phyloP scores from a whole-genome alignment of 2,888 invertebrate species.

The Octonoba sinensis region DNA sequence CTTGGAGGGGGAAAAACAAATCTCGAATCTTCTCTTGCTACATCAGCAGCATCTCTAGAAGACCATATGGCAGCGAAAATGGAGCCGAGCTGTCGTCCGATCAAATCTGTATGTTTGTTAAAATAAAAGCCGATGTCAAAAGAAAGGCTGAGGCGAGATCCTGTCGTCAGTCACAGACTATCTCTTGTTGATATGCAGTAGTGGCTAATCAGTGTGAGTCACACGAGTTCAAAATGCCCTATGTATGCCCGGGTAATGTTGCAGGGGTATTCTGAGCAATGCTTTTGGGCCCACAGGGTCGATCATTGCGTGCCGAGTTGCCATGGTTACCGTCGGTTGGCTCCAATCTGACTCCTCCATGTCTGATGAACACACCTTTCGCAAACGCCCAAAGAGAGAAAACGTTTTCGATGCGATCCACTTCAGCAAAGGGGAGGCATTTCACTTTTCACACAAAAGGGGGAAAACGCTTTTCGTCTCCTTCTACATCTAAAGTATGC shows the following conservation, averaged over 20 bases:
- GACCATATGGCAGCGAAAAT: conserved; percentile 38
- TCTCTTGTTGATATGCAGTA: conserved; percentile 25
- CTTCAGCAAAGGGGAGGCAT: background rate
- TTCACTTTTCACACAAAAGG: background rate
- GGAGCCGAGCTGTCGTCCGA: too few species aligned
- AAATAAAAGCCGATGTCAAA: too few species aligned
- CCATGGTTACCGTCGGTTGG: conserved; percentile 52
- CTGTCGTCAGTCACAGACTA: too few species aligned
- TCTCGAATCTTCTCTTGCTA: conserved; percentile 12
- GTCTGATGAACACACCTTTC: conserved; percentile 61
- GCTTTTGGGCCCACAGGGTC: conserved; percentile 49
- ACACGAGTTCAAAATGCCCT: conserved; percentile 18
- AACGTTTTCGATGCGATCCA: conserved; percentile 12
- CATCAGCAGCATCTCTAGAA: conserved; percentile 8
- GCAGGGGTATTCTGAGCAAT: conserved; percentile 30
- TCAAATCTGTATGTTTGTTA: too few species aligned
- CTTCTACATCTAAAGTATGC: too few species aligned
- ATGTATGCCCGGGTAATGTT: conserved; percentile 30
- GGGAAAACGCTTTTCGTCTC: background rate
- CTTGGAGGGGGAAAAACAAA: background rate
- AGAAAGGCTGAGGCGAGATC: too few species aligned
- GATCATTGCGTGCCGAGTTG: conserved; percentile 51
- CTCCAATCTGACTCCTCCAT: conserved; percentile 62
- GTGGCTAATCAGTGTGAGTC: conserved; percentile 24
- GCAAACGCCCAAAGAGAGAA: conserved; percentile 29